These are phyloP conservation scores for Agrilus biguttatus DNA, from an alignment of 2,888 invertebrate species.

Conservation along the genomic window DNA sequence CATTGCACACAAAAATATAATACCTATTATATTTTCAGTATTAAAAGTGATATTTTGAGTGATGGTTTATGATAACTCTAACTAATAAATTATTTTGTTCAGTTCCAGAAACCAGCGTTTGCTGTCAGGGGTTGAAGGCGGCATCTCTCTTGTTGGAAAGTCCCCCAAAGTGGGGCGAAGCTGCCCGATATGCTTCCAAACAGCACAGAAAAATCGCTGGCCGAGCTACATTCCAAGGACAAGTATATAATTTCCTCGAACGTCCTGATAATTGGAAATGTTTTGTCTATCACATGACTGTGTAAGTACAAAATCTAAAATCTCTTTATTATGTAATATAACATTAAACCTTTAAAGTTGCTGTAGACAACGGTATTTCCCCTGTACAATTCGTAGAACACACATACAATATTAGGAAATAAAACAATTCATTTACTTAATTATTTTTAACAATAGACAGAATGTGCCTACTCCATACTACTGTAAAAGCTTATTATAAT, in stretches of 20 bases:
- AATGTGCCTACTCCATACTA: too few relatives aligned
- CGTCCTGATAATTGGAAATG: slow-evolving; percentile 73
- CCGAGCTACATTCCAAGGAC: slow-evolving; percentile 55
- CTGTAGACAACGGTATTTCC: too few relatives aligned
- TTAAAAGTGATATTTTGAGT: too few relatives aligned
- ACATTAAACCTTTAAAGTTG: too few relatives aligned
- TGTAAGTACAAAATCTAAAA: slow-evolving; percentile 42
- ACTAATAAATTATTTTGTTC: slow-evolving; percentile 7
- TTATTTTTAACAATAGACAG: too few relatives aligned
- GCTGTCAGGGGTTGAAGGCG: slow-evolving; percentile 24
- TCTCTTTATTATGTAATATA: too few relatives aligned
- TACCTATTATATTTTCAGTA: background rate
- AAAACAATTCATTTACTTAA: too few relatives aligned
- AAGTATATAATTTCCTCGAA: slow-evolving; percentile 73
- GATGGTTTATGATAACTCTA: too few relatives aligned
- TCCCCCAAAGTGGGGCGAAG: slow-evolving; percentile 38
- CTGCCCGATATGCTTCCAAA: slow-evolving; percentile 45
- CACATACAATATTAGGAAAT: too few relatives aligned
- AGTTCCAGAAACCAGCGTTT: slow-evolving; percentile 19
- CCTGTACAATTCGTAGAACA: too few relatives aligned
- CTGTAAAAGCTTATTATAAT: too few relatives aligned
- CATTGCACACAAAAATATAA: too few relatives aligned
- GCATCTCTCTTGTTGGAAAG: slow-evolving; percentile 29
- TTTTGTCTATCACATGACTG: slow-evolving; percentile 66
- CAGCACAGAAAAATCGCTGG: slow-evolving; percentile 47